Base-by-base conservation (phyloP, 2,113 vertebrate species). In the Hydropotes inermis region DNA sequence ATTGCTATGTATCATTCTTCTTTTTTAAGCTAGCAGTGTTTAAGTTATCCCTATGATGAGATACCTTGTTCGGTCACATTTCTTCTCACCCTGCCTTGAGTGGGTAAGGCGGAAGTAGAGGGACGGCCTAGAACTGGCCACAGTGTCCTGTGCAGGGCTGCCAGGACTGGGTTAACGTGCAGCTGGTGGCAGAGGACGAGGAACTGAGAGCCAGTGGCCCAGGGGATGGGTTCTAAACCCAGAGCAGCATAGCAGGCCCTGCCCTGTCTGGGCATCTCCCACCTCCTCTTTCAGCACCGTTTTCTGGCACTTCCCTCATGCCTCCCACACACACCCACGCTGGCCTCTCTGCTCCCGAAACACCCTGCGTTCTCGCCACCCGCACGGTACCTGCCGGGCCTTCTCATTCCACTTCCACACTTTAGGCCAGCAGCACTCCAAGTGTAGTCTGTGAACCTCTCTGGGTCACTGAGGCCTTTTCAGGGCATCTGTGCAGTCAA, bases 261-360 rank as follows among this genome's bases (percentile, higher is more conserved):
- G 7, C 28, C 81, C 28, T 10, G 28, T 50, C 70, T 74, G 55
- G 50, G 50, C 1, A 1, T 57, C 47, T 50, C 43, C 45, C 36
- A 2, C 28, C 50, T 30, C 3, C 61, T 23, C 70, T 57, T 45
- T 13, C 14, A 39, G 1, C 43, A 60, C 74, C 6, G 0, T 43
- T 25, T 88, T 33, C 54, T 39, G 74, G 57, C 43, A 7, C n/a
- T 55, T 47, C 1, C 36, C 39, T 84, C 0, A 2, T 58, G 76
- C 21, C 2, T 45, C 28, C 16, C 45, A 0, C 28, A 30, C 12
- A 3, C 60, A 58, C 0, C n/a, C 6, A 2, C 2, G 1, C 54
- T 13, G 16, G 23, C 3, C 9, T 9, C 52, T 52, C 33, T 52
- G 28, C 58, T 55, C 43, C 47, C 54, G 81, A 11, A 0, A 86